Base-by-base conservation (phyloP, 2,888 invertebrate species). In the Mesorhabditis spiculigera region DNA sequence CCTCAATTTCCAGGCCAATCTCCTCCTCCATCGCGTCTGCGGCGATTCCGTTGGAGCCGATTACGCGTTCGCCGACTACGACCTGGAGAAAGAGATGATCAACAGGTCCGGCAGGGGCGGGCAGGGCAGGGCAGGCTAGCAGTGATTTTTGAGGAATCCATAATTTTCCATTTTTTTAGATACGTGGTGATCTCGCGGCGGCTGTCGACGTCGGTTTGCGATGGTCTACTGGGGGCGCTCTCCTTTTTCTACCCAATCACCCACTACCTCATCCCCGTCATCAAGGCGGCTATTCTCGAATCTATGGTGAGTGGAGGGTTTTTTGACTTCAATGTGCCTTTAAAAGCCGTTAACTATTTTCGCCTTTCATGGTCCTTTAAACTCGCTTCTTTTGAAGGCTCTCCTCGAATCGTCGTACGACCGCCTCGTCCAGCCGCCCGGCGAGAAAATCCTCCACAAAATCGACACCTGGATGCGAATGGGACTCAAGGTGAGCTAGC, bases 241-340 rank as follows among this genome's bases (percentile, higher is more conserved):
- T 50, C 10, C n/a, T 28, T 28, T 28, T 28, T 28, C 28, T 28
- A 28, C 28, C 28, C 28, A 1, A 28, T 28, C 28, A 28, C 28
- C 28, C 28, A 28, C 28, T 28, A 28, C 28, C 28, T 28, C 28
- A 28, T 28, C 28, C 28, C 28, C 28, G 28, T 28, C 28, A 28
- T 50, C 10, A 50, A 50, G 58, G 58, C 58, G 58, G 58, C 58
- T n/a, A 50, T 50, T 50, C 58, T 50, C n/a, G 58, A 50, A n/a
- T 13, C 58, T 1, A 50, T 50, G 58, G 58, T 50, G 8, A n/a
- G n/a, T n/a, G n/a, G n/a, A n/a, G n/a, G n/a, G n/a, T n/a, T n/a
- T n/a, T n/a, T 28, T 28, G 28, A 3, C 28, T 28, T 28, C 28
- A 28, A 28, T 3, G 28, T 1, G 1, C 28, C 3, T 28, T 28